phyloP scores from a whole-genome alignment of 2,797 vertebrate genomes.

The Varecia variegata region DNA sequence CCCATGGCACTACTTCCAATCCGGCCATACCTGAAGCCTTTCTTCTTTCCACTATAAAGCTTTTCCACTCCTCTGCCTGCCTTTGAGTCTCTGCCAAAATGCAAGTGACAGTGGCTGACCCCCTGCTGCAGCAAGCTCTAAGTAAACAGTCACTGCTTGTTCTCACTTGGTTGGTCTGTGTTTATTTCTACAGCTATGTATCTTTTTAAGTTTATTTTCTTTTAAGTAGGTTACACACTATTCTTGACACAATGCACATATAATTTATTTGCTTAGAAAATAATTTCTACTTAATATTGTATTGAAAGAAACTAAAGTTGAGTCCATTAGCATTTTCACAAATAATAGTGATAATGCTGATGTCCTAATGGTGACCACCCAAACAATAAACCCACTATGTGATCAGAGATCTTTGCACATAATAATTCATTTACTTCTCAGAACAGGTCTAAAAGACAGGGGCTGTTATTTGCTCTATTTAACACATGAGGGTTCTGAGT shows the following conservation, averaged over 20 bases:
- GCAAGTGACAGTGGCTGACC: background rate
- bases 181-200: conserved; percentile 11
- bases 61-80: background rate
- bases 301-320: background rate
- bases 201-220: conserved; percentile 42
- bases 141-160: background rate
- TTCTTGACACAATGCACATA: background rate
- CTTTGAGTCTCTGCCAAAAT: background rate
- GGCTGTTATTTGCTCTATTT: background rate
- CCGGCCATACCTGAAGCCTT: background rate
- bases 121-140: background rate
- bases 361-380: background rate
- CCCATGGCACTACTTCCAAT: background rate
- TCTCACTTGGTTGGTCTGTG: background rate
- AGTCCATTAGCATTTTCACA: background rate
- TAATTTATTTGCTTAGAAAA: conserved; percentile 6
- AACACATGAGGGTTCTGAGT: background rate
- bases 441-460: background rate
- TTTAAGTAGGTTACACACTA: background rate
- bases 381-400: background rate
- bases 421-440: background rate
- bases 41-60: background rate
- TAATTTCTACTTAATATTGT: background rate
- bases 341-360: background rate
- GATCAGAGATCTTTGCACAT: background rate